A percentile compares a stretch with the other conserved stretches of the same genome.
Evolutionary conservation across 2,888 invertebrate species (phyloP).

Genomic region (Heliconius cydno): DNA sequence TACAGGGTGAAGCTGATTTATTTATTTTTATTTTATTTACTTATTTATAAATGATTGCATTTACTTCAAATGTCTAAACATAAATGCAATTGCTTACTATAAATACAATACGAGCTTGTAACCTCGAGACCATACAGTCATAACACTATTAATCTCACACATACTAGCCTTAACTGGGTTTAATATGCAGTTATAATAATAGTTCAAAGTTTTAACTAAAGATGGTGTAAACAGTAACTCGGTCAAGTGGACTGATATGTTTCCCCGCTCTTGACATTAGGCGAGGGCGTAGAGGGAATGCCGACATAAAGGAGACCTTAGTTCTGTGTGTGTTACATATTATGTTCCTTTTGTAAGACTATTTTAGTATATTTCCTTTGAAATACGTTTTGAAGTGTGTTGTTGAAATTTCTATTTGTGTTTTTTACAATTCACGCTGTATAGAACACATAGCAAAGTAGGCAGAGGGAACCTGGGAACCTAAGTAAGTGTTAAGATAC

Average conservation of each 20-base stretch:
- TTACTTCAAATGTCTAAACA: neutral
- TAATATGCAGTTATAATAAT: constrained; percentile 10
- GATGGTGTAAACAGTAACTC: constrained; percentile 53
- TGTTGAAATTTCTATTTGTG: neutral
- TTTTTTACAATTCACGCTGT: neutral
- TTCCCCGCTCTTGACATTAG: constrained; percentile 64
- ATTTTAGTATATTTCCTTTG: constrained; percentile 4
- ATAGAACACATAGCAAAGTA: accelerated
- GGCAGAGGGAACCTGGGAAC: neutral
- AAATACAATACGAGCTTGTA: constrained; percentile 9
- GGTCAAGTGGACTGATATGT: constrained; percentile 70
- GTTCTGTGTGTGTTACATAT: neutral
- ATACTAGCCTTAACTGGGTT: neutral
- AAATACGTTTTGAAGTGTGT: neutral
- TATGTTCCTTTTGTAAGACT: neutral
- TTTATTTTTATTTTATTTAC: too few relatives aligned
- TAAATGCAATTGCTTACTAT: neutral
- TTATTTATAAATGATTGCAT: neutral
- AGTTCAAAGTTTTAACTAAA: constrained; percentile 37
- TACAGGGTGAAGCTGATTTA: too few relatives aligned
- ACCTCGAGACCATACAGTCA: constrained; percentile 1
- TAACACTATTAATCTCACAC: constrained; percentile 17
- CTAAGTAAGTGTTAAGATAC: neutral
- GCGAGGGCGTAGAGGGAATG: constrained; percentile 37
- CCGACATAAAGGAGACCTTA: constrained; percentile 33